phyloP scores from a whole-genome alignment of 2,888 invertebrate genomes.

The Leptothorax acervorum region DNA sequence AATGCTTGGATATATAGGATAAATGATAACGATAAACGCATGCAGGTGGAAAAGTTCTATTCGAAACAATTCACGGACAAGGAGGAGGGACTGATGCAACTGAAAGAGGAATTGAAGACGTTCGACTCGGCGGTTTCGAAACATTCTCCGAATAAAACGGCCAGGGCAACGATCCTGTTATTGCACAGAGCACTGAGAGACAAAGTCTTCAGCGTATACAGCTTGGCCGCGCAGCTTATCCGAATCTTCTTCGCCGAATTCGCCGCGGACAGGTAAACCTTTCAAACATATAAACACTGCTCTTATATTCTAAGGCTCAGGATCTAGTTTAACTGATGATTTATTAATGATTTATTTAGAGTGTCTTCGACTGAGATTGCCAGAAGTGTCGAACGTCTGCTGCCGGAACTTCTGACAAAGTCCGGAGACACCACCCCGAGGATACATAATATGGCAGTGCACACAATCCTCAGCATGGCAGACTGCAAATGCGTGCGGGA shows the following conservation, averaged over 20 bases:
- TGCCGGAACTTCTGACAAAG: constrained; percentile 94
- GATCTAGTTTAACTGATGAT: constrained; percentile 7
- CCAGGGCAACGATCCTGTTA: constrained; percentile 92
- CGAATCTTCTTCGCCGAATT: constrained; percentile 93
- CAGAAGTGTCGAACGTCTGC: constrained; percentile 92
- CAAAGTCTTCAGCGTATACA: constrained; percentile 96
- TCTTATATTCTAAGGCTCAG: neutral
- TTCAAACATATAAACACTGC: neutral
- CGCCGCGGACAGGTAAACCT: constrained; percentile 90
- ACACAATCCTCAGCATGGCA: constrained; percentile 94
- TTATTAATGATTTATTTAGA: constrained; percentile 84
- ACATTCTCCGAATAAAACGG: constrained; percentile 92
- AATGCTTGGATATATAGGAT: neutral
- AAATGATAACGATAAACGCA: neutral
- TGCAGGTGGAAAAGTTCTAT: constrained; percentile 94
- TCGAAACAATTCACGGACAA: constrained; percentile 96
- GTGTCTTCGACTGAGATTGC: constrained; percentile 94
- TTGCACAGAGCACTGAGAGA: constrained; percentile 93
- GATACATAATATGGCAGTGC: constrained; percentile 94
- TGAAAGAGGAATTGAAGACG: constrained; percentile 87
- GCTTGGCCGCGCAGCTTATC: constrained; percentile 93
- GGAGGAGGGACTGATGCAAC: constrained; percentile 93
- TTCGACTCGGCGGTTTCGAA: constrained; percentile 84
- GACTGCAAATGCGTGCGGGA: constrained; percentile 93
- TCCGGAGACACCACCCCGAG: constrained; percentile 95